Evolutionary conservation across 2,888 invertebrate species (phyloP).

Genomic region (Dorcus parallelipipedus): DNA sequence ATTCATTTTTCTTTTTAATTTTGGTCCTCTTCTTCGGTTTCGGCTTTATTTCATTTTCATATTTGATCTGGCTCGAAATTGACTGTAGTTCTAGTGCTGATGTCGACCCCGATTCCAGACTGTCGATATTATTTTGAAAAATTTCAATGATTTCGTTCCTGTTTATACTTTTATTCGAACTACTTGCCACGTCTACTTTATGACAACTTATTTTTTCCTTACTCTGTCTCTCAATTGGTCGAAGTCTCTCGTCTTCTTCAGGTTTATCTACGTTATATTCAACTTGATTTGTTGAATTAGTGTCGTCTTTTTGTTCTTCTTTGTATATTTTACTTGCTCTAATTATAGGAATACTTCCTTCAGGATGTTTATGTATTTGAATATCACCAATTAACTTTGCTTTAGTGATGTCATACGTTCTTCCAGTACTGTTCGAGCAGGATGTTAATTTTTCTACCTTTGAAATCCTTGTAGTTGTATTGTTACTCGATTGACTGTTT

Average conservation of each 20-base stretch:
- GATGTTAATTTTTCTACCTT: slow-evolving; percentile 1
- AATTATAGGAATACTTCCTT: no score
- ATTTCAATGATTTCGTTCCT: no score
- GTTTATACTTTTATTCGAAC: no score
- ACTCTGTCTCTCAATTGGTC: not conserved
- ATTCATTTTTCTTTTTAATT: slow-evolving; percentile 4
- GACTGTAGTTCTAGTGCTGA: slow-evolving; percentile 3
- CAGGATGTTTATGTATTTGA: not conserved
- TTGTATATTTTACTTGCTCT: no score
- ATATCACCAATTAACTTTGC: not conserved
- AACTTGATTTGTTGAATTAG: no score
- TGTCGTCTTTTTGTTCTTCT: no score
- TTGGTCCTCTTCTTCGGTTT: slow-evolving; percentile 10
- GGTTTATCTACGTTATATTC: no score
- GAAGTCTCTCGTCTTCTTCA: not conserved
- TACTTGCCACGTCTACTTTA: no score
- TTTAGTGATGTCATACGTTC: slow-evolving; percentile 3
- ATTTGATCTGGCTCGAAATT: slow-evolving; percentile 12
- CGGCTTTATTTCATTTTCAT: slow-evolving; percentile 19
- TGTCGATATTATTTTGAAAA: slow-evolving; percentile 9
- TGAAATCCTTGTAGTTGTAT: slow-evolving; percentile 18
- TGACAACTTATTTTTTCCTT: not conserved
- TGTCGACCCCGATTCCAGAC: slow-evolving; percentile 1
- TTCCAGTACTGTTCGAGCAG: slow-evolving; percentile 1
- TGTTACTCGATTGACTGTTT: not conserved